Conservation (phyloP, 1,140 invertebrate species). For the Drosophila kikkawai region DNA sequence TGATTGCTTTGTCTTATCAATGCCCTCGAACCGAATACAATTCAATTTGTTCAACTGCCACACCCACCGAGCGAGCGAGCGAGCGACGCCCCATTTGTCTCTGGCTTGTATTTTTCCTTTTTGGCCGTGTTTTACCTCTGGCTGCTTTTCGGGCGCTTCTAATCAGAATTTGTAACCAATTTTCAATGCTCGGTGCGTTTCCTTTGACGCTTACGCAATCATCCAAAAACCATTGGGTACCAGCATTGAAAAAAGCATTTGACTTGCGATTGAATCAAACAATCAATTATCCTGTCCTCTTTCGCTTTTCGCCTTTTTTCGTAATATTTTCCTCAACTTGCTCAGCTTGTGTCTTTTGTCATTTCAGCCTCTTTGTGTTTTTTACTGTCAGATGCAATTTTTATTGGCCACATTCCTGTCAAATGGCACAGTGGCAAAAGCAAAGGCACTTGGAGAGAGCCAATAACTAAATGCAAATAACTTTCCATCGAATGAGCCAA, state of each 20-base stretch:
- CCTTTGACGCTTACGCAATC: constrained; percentile 78
- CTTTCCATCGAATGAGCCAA: constrained; percentile 26
- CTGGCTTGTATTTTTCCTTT: constrained; percentile 25
- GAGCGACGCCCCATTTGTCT: constrained; percentile 37
- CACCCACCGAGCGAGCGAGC: constrained; percentile 36
- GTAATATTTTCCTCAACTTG: constrained; percentile 23
- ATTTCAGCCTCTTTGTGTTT: constrained; percentile 20
- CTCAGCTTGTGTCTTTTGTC: constrained; percentile 22
- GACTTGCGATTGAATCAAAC: constrained; percentile 82
- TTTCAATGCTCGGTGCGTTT: constrained; percentile 73
- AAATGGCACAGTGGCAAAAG: constrained; percentile 43
- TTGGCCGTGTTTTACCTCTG: constrained; percentile 51
- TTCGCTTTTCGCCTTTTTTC: constrained; percentile 22
- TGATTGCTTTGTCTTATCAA: constrained; percentile 82
- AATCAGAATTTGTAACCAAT: constrained; percentile 83
- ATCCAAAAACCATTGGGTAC: constrained; percentile 45
- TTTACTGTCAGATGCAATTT: constrained; percentile 56
- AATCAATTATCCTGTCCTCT: constrained; percentile 81
- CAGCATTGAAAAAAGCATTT: constrained; percentile 62
- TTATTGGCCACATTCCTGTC: constrained; percentile 73
- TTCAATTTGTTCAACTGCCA: constrained; percentile 77
- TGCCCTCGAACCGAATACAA: constrained; percentile 67
- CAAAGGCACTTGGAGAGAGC: constrained; percentile 28
- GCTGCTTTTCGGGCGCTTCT: constrained; percentile 70
- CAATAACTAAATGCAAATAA: constrained; percentile 35